Percentiles rank a stretch among this genome's conserved stretches.
phyloP scores from a whole-genome alignment of 2,113 vertebrate genomes.

The Petaurus breviceps region DNA sequence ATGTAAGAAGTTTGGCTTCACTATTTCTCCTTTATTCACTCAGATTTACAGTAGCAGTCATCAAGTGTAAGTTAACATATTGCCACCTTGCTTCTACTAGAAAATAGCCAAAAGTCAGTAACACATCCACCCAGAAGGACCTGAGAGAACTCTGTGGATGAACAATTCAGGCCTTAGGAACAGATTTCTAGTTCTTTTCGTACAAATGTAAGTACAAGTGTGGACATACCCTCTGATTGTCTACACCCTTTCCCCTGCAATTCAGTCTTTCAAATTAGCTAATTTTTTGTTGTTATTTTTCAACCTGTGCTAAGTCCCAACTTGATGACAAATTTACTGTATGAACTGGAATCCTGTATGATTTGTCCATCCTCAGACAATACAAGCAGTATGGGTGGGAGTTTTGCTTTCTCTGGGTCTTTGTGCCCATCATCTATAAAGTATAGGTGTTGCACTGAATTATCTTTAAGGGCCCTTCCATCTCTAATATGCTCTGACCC shows the following conservation, averaged over 20 bases:
- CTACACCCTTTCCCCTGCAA: neutral
- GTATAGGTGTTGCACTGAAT: neutral
- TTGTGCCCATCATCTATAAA: neutral
- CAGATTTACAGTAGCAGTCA: neutral
- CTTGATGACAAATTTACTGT: neutral
- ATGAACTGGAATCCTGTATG: neutral
- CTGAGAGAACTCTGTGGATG: neutral
- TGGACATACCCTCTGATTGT: neutral
- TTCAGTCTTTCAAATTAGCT: neutral
- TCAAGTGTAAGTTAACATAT: neutral
- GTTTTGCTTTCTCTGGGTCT: neutral
- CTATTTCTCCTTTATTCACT: neutral
- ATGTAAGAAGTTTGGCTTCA: neutral
- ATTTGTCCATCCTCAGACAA: no score
- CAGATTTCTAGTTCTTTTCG: neutral
- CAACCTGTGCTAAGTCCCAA: neutral
- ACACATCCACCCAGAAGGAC: neutral
- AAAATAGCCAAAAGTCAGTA: neutral
- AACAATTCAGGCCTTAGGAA: neutral
- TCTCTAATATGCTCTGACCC: neutral
- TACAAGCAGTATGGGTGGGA: neutral
- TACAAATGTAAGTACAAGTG: neutral
- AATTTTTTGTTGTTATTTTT: neutral
- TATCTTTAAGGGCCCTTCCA: neutral
- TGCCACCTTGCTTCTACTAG: neutral